Conservation (phyloP, 1,140 invertebrate genomes). For the Stratiolaelaps scimitus region DNA sequence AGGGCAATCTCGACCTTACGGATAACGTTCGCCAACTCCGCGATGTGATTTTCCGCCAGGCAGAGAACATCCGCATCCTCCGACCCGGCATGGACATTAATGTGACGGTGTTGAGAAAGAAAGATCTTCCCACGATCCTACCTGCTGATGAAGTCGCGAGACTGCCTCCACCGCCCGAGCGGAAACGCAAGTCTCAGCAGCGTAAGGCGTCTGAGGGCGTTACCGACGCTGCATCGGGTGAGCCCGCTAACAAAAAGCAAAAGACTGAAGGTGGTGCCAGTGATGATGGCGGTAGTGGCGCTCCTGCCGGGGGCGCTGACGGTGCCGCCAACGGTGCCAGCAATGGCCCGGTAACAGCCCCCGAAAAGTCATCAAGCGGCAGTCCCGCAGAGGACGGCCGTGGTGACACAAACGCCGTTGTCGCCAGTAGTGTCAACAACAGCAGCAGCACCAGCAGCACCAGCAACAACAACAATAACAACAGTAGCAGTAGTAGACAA, state of each 20-base stretch:
- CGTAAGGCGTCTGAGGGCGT: constrained; percentile 22
- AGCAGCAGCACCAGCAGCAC: too few relatives aligned
- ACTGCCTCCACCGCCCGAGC: neutral
- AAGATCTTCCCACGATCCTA: constrained; percentile 2
- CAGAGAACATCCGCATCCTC: constrained; percentile 32
- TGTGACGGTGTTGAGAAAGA: neutral
- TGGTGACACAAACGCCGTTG: too few relatives aligned
- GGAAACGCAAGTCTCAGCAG: neutral
- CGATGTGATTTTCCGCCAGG: constrained; percentile 45
- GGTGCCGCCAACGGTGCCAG: too few relatives aligned
- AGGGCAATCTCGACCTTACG: constrained; percentile 80
- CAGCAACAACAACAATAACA: too few relatives aligned
- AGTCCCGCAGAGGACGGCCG: too few relatives aligned
- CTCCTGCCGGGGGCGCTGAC: too few relatives aligned
- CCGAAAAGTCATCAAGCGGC: too few relatives aligned
- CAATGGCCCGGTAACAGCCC: too few relatives aligned
- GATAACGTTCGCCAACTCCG: constrained; percentile 79
- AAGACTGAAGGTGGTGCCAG: neutral
- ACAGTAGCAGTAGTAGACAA: too few relatives aligned
- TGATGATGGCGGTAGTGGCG: too few relatives aligned
- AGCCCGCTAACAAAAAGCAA: neutral
- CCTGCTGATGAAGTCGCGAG: neutral
- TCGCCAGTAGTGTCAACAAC: too few relatives aligned
- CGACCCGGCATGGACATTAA: constrained; percentile 25
- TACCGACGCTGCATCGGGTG: neutral